Evolutionary conservation across 2,797 vertebrate species (phyloP).

Genomic region (Holocentrus rufus): DNA sequence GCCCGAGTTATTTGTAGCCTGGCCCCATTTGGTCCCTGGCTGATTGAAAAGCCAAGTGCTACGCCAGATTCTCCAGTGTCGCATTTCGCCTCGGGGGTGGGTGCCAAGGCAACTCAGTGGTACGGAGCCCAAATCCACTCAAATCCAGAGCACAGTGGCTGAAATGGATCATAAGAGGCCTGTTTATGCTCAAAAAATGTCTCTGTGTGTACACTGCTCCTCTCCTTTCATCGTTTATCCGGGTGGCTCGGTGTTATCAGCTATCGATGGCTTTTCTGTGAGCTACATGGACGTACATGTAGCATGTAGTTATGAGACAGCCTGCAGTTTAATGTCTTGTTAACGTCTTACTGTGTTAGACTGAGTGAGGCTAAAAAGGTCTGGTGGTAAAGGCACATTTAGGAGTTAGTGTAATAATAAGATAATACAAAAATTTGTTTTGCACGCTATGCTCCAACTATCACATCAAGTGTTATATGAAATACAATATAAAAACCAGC

Average conservation of each 20-base stretch:
- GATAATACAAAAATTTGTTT: no score
- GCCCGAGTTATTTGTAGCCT: slow-evolving; percentile 37
- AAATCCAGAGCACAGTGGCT: slow-evolving; percentile 36
- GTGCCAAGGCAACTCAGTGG: slow-evolving; percentile 49
- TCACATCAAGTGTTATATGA: no score
- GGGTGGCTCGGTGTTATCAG: slow-evolving; percentile 22
- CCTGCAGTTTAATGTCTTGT: slow-evolving; percentile 38
- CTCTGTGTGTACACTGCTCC: slow-evolving; percentile 14
- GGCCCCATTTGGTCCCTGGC: slow-evolving; percentile 22
- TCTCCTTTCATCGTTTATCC: slow-evolving; percentile 31
- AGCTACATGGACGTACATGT: slow-evolving; percentile 22
- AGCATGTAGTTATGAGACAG: slow-evolving; percentile 42
- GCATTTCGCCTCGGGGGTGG: slow-evolving; percentile 55
- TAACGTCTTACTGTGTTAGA: slow-evolving; percentile 46
- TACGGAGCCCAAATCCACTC: slow-evolving; percentile 45
- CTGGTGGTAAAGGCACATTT: no score
- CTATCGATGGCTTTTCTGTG: slow-evolving; percentile 42
- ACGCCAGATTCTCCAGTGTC: slow-evolving; percentile 64
- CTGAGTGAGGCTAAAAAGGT: slow-evolving; percentile 13
- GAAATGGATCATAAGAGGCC: slow-evolving; percentile 27
- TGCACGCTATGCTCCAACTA: no score
- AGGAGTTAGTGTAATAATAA: no score
- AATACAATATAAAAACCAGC: no score
- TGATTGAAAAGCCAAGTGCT: slow-evolving; percentile 47
- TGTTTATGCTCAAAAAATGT: slow-evolving; percentile 6